Evolutionary conservation across 2,888 invertebrate genomes (phyloP).

Genomic region (Nymphalis urticae): DNA sequence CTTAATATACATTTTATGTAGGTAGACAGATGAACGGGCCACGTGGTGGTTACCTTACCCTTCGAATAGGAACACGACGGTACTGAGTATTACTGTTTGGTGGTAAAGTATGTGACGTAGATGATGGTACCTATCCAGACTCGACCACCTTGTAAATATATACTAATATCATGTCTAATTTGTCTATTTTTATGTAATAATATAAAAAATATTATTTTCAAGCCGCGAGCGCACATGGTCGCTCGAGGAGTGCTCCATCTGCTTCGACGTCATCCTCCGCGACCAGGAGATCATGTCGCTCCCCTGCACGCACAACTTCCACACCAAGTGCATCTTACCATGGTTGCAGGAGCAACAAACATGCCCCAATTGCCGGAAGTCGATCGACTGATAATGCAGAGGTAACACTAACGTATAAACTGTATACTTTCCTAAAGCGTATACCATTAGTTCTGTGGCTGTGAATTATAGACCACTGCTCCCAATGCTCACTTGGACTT

Average conservation of each 20-base stretch:
- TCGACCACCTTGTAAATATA: no score
- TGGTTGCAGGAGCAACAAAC: conserved; percentile 72
- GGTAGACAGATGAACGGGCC: no score
- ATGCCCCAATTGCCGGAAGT: conserved; percentile 71
- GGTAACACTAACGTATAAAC: background rate
- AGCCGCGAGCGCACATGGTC: conserved; percentile 69
- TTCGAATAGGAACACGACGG: no score
- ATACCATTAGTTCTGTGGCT: background rate
- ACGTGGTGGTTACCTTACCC: no score
- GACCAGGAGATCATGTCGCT: conserved; percentile 59
- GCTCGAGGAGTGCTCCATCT: conserved; percentile 71
- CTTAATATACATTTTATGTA: no score
- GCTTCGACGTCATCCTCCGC: conserved; percentile 67
- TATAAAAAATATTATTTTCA: conserved; percentile 8
- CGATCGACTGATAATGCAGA: conserved; percentile 41
- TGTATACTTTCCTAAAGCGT: background rate
- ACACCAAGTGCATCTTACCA: conserved; percentile 66
- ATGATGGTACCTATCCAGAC: no score
- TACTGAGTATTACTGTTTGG: no score
- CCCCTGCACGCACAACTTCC: conserved; percentile 71
- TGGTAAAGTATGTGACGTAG: no score
- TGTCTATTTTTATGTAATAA: background rate
- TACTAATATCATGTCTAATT: no score
- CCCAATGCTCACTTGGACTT: no score
- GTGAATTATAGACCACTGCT: no score